Percentiles rank a stretch among this genome's conserved stretches.
Evolutionary conservation across 2,888 invertebrate genomes (phyloP).

Genomic region (Cactoblastis cactorum): DNA sequence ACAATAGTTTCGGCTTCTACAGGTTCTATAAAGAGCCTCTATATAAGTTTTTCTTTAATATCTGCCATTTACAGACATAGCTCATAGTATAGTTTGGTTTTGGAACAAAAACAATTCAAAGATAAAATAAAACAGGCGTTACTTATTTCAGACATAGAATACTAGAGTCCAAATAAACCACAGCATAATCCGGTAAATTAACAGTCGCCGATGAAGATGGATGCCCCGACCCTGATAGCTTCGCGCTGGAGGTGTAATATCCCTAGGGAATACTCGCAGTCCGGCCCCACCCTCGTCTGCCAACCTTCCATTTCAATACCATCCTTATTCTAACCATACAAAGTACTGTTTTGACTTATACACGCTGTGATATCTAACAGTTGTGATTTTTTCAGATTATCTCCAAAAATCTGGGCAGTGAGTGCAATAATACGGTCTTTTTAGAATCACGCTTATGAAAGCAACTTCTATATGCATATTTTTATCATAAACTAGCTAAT

Average conservation of each 20-base stretch:
- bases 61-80: too few relatives aligned
- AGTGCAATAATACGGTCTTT: slow-evolving; percentile 16
- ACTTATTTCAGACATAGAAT: neutral
- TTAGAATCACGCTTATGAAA: neutral
- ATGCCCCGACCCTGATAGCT: slow-evolving; percentile 3
- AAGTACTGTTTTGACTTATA: neutral
- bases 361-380: neutral
- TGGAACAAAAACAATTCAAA: neutral
- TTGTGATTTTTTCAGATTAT: slow-evolving; percentile 22
- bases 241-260: slow-evolving; percentile 7
- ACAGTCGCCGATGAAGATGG: slow-evolving; percentile 10
- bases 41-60: too few relatives aligned
- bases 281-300: neutral
- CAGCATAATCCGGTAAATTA: slow-evolving; percentile 5
- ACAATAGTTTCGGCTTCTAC: too few relatives aligned
- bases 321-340: neutral
- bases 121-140: neutral
- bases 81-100: too few relatives aligned
- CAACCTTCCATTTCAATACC: neutral
- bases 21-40: too few relatives aligned
- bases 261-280: neutral
- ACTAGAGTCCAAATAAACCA: neutral
- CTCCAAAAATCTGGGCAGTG: slow-evolving; percentile 19
- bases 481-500: neutral
- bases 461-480: neutral